These are phyloP conservation scores for Chalcis sispes DNA, from an alignment of 2,888 invertebrate species.

Conservation along the genomic window DNA sequence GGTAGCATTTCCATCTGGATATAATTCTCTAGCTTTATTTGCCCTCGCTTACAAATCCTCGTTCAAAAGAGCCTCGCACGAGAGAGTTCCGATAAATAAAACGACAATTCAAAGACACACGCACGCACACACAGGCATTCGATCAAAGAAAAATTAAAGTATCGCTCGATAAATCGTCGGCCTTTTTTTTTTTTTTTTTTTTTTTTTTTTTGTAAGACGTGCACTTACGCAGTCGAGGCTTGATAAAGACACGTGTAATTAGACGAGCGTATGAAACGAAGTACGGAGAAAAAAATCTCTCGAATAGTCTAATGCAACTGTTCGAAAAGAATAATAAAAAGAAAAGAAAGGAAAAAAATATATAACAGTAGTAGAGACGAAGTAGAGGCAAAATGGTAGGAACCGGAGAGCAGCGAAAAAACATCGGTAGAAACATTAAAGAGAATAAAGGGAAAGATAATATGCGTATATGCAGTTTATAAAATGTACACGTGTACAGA, in stretches of 20 bases:
- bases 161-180: constrained; percentile 38
- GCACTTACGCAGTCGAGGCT: too few species aligned
- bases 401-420: constrained; percentile 25
- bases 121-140: neutral
- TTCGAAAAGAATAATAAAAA: constrained; percentile 1
- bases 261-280: too few species aligned
- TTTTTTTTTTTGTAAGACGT: too few species aligned
- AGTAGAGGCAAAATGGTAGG: neutral
- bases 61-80: neutral
- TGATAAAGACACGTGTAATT: too few species aligned
- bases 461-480: constrained; percentile 31
- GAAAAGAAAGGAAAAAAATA: neutral
- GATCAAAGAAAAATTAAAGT: constrained; percentile 24
- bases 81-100: too few species aligned
- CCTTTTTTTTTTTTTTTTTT: too few species aligned
- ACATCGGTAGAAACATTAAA: constrained; percentile 34
- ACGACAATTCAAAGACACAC: too few species aligned
- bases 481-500: neutral
- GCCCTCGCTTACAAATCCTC: too few species aligned
- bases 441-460: constrained; percentile 41
- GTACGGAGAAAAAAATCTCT: neutral
- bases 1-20: neutral
- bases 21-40: neutral
- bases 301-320: neutral
- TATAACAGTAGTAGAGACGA: neutral